Base-by-base conservation (phyloP, 2,888 invertebrate species). In the Epiblema foenella region DNA sequence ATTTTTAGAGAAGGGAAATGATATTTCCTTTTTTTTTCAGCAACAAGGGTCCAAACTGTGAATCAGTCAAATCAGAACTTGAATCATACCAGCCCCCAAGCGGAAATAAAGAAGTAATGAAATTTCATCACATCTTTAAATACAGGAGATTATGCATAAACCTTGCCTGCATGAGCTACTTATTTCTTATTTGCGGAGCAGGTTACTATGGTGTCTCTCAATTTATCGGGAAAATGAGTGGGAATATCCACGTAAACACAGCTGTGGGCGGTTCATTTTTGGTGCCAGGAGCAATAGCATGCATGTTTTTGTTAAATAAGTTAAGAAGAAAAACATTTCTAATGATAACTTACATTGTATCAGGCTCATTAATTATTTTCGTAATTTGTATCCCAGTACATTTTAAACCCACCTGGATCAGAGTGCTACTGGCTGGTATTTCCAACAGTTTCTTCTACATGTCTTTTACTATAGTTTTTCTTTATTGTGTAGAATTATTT, bases 141-240 rank as follows among this genome's bases (percentile, higher is more conserved):
- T 83, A 90, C 71, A 88, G 76, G 69, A 94, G 94, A 77, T 91
- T 96, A 82, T 86, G 95, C 18, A 77, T 93, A 17, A 96, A 96
- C 79, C 95, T 96, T 0, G 75, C 95, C 0, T 95, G 94, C 72
- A 95, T 97, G 87, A 94, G 95, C 64, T 94, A 95, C 77, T 95
- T 95, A 77, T 97, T 97, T 96, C 93, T 96, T 15, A 95, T 96
- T 0, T 96, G 97, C 60, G 97, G 97, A 8, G 94, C 98, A 91
- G 96, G 97, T 33, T 97, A 97, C 83, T 98, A 97, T 79, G 98
- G 97, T 0, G 95, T 97, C 24, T 95, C 96, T 0, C 96, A 97
- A 81, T 97, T 95, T 81, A 95, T 97, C 60, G 96, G 96, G 0
- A 94, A 96, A 81, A 93, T 97, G 80, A 95, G 95, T 49, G 97